Conservation (phyloP, 37 sponge, comb jelly and placozoan species). For the Agelas oroides region DNA sequence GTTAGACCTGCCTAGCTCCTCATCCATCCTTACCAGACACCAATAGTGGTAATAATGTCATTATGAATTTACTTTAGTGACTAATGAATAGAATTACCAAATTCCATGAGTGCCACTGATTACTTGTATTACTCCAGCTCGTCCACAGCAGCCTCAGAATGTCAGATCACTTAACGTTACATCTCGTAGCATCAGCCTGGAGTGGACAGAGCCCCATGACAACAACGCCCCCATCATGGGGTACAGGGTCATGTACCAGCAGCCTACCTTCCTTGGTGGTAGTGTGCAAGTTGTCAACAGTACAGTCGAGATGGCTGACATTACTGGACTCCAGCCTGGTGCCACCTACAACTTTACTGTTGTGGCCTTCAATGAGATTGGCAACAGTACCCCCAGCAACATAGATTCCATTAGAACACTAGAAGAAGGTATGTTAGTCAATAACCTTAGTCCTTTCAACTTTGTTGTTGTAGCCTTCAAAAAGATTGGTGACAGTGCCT, state of each 20-base stretch:
- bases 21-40: too few species aligned
- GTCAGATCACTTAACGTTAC: conserved; percentile 23
- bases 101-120: too few species aligned
- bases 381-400: conserved; percentile 45
- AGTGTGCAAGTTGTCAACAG: not conserved
- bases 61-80: too few species aligned
- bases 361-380: conserved; percentile 59
- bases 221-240: conserved; percentile 64
- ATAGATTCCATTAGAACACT: conserved; percentile 16
- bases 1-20: too few species aligned
- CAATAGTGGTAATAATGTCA: too few species aligned
- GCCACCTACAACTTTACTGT: conserved; percentile 59
- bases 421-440: conserved; percentile 42
- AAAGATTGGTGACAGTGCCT: too few species aligned
- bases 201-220: conserved; percentile 65
- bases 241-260: conserved; percentile 30
- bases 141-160: conserved; percentile 59
- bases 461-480: too few species aligned
- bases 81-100: too few species aligned
- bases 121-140: not conserved
- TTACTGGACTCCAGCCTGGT: conserved; percentile 56
- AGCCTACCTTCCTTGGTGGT: conserved; percentile 40
- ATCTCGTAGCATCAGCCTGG: conserved; percentile 25
- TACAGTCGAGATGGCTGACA: conserved; percentile 9
- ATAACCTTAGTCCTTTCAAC: too few species aligned